Base-by-base conservation (phyloP, 2,797 vertebrate species). In the Dallia pectoralis region DNA sequence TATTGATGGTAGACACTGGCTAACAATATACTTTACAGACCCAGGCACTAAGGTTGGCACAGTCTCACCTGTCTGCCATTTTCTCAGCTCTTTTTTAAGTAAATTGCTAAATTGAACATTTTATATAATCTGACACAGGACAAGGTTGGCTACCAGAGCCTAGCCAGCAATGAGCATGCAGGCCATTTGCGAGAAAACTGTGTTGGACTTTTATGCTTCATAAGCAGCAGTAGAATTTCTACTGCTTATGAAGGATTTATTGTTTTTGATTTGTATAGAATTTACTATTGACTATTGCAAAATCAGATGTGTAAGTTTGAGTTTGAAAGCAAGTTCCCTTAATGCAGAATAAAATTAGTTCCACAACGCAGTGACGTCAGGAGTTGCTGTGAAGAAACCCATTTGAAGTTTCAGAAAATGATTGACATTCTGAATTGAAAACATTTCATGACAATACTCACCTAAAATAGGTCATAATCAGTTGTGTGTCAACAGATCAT, bases 131-230 rank as follows among this genome's bases (percentile, higher is more conserved):
- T 98, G 96, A 84, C 88, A 91, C 79, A 93, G 86, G 68, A 96
- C 82, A 66, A 95, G 95, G 91, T 96, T 97, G 79, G 90, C 47
- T 0, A 93, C 94, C 76, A 95, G 85, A 0, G 88, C 95, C 89
- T 98, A 96, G 73, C 96, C 93, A 0, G 82, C 93, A 0, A 98
- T 88, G 70, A 98, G 95, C 79, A 96, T 81, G 0, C 90, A 89
- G 44, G 93, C 95, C 87, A 99, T 78, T 83, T 97, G 73, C 25
- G 95, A 94, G 2, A 97, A 15, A 0, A 91, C 86, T 0, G 95
- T 91, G 71, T 91, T 79, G 0, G 59, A 80, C 14, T 14, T 27
- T 19, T 29, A n/a, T 32, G 22, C 25, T 14, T 44, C 1, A 44
- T 44, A 44, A 44, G 2, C 14, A 14, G 40, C 14, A 44, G 11